Evolutionary conservation across 2,113 vertebrate genomes (phyloP).

Genomic region (Pelobates fuscus): DNA sequence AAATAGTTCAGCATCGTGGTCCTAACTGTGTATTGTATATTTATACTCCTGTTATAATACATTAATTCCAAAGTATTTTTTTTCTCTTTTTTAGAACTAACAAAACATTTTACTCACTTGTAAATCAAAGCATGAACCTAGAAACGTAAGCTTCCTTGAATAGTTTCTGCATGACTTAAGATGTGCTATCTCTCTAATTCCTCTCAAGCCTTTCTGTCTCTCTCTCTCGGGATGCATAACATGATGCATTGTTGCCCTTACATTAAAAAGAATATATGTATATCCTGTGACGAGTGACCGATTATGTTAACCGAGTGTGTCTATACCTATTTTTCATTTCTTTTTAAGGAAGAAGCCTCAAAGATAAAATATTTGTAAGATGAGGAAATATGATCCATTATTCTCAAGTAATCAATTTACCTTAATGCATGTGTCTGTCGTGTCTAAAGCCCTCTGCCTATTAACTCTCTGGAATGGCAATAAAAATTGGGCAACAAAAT

Average conservation of each 20-base stretch:
- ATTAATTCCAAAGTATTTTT: too few relatives aligned
- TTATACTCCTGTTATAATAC: too few relatives aligned
- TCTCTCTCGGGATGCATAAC: constrained; percentile 7
- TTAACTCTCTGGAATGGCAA: constrained; percentile 62
- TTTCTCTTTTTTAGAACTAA: too few relatives aligned
- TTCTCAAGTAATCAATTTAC: constrained; percentile 64
- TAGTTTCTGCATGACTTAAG: constrained; percentile 38
- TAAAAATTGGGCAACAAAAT: constrained; percentile 65
- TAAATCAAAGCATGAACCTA: constrained; percentile 25
- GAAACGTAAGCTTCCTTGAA: constrained; percentile 7
- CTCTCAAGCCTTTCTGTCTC: constrained; percentile 10
- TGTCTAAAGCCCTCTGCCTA: constrained; percentile 60
- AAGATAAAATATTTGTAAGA: background rate
- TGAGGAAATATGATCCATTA: constrained; percentile 55
- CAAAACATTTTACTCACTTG: background rate
- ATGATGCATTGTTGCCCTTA: constrained; percentile 6
- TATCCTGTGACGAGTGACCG: background rate
- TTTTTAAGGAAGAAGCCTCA: constrained; percentile 24
- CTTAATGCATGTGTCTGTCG: constrained; percentile 59
- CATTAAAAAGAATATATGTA: constrained; percentile 16
- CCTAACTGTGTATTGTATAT: too few relatives aligned
- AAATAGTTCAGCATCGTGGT: too few relatives aligned
- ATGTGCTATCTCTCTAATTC: constrained; percentile 18
- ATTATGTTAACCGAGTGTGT: background rate
- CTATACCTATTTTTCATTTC: constrained; percentile 5